A percentile compares a stretch with the other conserved stretches of the same genome.
These are phyloP conservation scores for Python bivittatus DNA, from an alignment of 2,113 vertebrate species.

Conservation along the genomic window DNA sequence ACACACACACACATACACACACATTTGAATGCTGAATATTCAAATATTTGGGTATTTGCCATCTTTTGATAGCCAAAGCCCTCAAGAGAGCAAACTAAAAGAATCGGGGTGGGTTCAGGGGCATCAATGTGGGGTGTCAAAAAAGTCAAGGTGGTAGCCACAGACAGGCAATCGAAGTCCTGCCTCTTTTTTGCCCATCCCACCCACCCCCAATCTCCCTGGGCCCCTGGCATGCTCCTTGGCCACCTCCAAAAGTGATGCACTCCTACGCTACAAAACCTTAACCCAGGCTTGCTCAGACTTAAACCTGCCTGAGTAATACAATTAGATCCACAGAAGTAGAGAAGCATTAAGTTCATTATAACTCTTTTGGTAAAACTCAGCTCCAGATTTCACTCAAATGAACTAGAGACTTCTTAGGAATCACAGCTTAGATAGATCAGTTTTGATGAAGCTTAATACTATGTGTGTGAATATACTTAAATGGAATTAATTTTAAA, in stretches of 20 bases:
- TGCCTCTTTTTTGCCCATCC: fast-evolving
- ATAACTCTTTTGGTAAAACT: not conserved
- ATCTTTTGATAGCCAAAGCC: too few relatives aligned
- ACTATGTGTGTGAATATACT: not conserved
- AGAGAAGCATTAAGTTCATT: not conserved
- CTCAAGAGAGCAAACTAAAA: too few relatives aligned
- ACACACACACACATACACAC: too few relatives aligned
- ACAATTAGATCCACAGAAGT: not conserved
- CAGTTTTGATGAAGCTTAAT: not conserved
- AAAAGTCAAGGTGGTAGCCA: too few relatives aligned
- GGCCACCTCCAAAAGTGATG: not conserved
- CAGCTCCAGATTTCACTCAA: not conserved
- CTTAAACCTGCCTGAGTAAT: not conserved
- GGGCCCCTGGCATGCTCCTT: not conserved
- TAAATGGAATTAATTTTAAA: not conserved
- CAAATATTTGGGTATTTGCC: too few relatives aligned
- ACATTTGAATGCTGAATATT: not conserved
- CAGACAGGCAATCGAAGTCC: not conserved
- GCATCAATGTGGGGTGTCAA: too few relatives aligned
- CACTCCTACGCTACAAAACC: not conserved
- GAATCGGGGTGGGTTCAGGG: too few relatives aligned
- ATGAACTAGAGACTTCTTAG: not conserved
- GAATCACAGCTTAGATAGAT: not conserved
- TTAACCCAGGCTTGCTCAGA: not conserved
- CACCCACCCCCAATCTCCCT: not conserved